A percentile compares a stretch with the other conserved stretches of the same genome.
Conservation (phyloP, 2,113 vertebrate species). For the Tringa solitaria region DNA sequence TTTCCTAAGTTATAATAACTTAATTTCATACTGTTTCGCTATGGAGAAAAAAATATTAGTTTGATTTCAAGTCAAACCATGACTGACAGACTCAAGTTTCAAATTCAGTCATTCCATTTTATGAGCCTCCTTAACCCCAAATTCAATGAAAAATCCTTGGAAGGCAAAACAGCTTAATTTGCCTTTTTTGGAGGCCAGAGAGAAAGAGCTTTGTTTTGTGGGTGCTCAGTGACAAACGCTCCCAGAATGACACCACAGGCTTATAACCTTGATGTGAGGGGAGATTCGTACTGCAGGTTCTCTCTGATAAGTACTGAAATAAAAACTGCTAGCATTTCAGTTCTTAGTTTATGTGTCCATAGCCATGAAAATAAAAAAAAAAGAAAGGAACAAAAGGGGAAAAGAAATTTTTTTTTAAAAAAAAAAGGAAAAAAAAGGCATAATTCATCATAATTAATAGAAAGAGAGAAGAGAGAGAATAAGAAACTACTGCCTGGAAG, state of each 20-base stretch:
- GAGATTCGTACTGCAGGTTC: neutral
- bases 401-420: too few relatives aligned
- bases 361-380: neutral
- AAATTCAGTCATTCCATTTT: slow-evolving; percentile 24
- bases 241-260: neutral
- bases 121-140: neutral
- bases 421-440: neutral
- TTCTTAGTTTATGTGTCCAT: neutral
- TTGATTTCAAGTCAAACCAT: slow-evolving; percentile 7
- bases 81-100: neutral
- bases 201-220: slow-evolving; percentile 17
- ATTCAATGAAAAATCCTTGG: slow-evolving; percentile 22
- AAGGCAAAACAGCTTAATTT: neutral
- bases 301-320: neutral
- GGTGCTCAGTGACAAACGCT: neutral
- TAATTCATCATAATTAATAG: neutral
- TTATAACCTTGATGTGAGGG: neutral
- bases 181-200: slow-evolving; percentile 23
- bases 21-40: neutral
- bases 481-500: neutral
- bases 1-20: neutral
- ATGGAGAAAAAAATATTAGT: neutral
- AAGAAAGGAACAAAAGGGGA: too few relatives aligned
- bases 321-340: neutral
- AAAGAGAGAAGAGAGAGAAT: neutral